Evolutionary conservation across 92 coral and sea anemone genomes (phyloP), one percentile per base, ranked within the genome.

Genomic region (Micromussa lordhowensis): DNA sequence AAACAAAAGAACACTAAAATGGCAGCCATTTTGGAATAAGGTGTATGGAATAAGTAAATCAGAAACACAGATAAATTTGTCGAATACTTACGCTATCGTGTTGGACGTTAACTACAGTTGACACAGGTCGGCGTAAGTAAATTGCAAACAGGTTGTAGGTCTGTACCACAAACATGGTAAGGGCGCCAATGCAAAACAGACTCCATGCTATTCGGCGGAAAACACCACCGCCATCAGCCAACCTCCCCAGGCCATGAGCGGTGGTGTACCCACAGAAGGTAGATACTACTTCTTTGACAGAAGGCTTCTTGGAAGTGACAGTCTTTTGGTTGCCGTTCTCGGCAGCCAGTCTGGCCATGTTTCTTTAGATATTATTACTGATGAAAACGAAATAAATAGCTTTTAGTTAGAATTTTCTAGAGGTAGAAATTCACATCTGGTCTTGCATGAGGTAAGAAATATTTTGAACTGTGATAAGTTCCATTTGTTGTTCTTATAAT

Each of bases 231-330:
- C 88, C 68, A 35, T 86, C 93, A 12, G 77, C 93, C 88, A 91
- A 35, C 34, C 93, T 85, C 26, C 88, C 83, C 51, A 91, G 81
- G 7, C 93, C 91, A 59, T 91, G 93, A 0, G 93, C 93, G 28
- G 93, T 91, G 13, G 93, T 91, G 40, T 91, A 91, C 14, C 93
- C 88, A 12, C 89, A 85, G 29, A 91, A 91, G 26, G 82, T 30
- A 40, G 84, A 73, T 18, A 91, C 26, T 0, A 82, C 88, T 58
- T 69, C 49, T 72, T 54, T 73, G n/a, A 84, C 54, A 12, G 87
- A 84, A n/a, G 72, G 80, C 15, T 72, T 54, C 40, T 51, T 32
- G 79, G 3, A 24, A n/a, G n/a, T 11, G 4, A 24, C 5, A 36
- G 4, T 29, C 21, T 71, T 36, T 21, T 51, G 11, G 0, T 53